Conservation (phyloP, 2,113 vertebrate species). For the Phylloscopus whistleri region DNA sequence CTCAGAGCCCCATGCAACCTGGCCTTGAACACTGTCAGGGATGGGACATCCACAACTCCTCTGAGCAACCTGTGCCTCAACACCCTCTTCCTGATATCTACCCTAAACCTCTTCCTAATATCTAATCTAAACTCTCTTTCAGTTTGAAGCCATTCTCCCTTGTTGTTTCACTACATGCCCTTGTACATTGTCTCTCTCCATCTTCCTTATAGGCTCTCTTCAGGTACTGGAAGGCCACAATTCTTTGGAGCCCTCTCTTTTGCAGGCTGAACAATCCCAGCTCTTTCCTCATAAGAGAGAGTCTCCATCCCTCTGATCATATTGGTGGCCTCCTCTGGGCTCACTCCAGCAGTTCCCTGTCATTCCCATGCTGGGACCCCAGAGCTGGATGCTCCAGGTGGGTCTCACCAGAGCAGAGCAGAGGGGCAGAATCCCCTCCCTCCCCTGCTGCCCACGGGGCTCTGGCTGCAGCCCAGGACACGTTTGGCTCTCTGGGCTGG, state of each 20-base stretch:
- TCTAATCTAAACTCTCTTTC: background rate
- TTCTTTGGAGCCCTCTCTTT: background rate
- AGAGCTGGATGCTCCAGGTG: too few species aligned
- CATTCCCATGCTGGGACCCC: too few species aligned
- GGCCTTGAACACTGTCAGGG: background rate
- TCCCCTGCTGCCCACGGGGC: too few species aligned
- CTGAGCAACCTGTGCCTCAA: background rate
- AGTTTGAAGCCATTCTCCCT: background rate
- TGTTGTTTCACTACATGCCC: background rate
- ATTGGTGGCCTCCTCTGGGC: background rate
- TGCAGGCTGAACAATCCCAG: background rate
- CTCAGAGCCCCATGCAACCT: background rate
- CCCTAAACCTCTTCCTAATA: background rate
- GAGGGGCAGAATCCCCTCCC: too few species aligned
- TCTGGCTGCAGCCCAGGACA: too few species aligned
- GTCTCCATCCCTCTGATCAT: accelerated
- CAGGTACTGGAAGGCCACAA: background rate
- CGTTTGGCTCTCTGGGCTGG: too few species aligned
- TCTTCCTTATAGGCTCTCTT: background rate
- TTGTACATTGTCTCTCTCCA: background rate
- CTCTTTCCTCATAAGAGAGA: accelerated
- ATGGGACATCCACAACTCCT: background rate
- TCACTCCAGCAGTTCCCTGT: too few species aligned
- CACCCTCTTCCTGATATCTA: background rate
- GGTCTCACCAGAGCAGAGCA: too few species aligned